These are phyloP conservation scores for Esox lucius DNA, from an alignment of 2,797 vertebrate species.

Conservation along the genomic window DNA sequence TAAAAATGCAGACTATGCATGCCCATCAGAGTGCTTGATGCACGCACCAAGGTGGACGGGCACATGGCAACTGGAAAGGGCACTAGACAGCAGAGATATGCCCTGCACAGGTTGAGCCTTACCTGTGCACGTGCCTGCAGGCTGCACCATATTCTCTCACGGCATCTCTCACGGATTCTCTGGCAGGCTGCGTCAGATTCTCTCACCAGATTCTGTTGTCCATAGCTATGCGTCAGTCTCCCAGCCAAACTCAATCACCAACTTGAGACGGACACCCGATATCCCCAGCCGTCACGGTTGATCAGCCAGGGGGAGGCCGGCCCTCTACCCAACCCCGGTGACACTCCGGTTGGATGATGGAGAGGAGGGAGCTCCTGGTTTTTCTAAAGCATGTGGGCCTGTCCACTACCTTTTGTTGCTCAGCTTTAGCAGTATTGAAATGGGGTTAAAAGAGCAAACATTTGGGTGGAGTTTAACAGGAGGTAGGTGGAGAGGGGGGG, in stretches of 20 bases:
- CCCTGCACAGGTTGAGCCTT: too few species aligned
- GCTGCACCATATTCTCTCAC: not conserved
- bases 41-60: too few species aligned
- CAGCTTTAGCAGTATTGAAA: conserved; percentile 24
- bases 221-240: not conserved
- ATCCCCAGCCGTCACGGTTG: conserved; percentile 27
- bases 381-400: conserved; percentile 35
- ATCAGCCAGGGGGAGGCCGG: conserved; percentile 39
- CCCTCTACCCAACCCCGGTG: conserved; percentile 40
- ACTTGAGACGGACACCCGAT: conserved; percentile 31
- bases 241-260: not conserved
- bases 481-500: conserved; percentile 6
- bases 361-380: conserved; percentile 28
- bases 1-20: too few species aligned
- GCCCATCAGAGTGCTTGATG: too few species aligned
- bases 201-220: not conserved
- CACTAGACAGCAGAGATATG: too few species aligned
- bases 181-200: not conserved
- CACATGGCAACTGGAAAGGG: too few species aligned
- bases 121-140: too few species aligned
- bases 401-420: conserved; percentile 39
- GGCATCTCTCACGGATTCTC: not conserved
- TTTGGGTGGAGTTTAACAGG: conserved; percentile 11
- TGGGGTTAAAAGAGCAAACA: conserved; percentile 24
- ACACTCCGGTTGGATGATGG: conserved; percentile 32